Conservation (phyloP, 2,888 invertebrate species). For the Diaperis boleti region DNA sequence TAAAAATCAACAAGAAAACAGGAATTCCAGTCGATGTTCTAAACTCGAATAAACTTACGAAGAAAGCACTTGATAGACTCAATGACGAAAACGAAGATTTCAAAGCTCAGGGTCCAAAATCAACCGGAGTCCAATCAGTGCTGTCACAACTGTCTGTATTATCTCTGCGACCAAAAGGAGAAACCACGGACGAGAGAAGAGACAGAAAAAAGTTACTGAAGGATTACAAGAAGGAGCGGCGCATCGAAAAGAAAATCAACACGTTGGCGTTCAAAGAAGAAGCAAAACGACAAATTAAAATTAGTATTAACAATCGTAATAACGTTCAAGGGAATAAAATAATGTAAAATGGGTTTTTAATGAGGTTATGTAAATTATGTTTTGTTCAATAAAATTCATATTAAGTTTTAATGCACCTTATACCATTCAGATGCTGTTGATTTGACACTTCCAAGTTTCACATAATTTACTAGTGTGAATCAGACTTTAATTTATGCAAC, state of each 20-base stretch:
- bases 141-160: constrained; percentile 78
- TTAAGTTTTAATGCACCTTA: too few relatives aligned
- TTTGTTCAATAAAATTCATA: background rate
- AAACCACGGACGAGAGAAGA: constrained; percentile 81
- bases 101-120: constrained; percentile 67
- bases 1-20: constrained; percentile 78
- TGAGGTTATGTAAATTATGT: background rate
- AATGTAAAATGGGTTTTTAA: constrained; percentile 62
- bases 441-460: too few relatives aligned
- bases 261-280: constrained; percentile 87
- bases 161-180: constrained; percentile 80
- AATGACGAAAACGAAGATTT: constrained; percentile 66
- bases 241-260: constrained; percentile 86
- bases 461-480: too few relatives aligned
- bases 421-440: too few relatives aligned
- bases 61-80: constrained; percentile 76
- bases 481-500: too few relatives aligned
- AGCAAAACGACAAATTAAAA: constrained; percentile 83
- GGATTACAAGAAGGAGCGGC: constrained; percentile 82
- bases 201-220: constrained; percentile 83
- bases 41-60: constrained; percentile 74
- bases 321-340: constrained; percentile 81
- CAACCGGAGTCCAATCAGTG: constrained; percentile 74
- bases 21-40: constrained; percentile 80
- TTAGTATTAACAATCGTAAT: constrained; percentile 79